Conservation (phyloP, 2,888 invertebrate genomes). For the Stegana nigrithorax region DNA sequence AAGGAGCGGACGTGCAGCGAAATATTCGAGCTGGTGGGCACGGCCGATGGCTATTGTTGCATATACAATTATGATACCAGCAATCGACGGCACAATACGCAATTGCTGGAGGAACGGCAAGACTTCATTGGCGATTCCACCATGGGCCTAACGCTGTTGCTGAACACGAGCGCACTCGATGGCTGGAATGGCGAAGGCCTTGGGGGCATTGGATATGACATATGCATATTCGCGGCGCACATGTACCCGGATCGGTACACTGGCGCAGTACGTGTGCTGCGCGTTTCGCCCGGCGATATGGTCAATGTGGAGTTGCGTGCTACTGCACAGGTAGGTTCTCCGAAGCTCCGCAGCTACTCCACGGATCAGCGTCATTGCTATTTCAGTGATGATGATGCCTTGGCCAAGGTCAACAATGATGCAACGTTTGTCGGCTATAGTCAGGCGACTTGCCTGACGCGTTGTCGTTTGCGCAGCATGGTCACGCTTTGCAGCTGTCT, state of each 20-base stretch:
- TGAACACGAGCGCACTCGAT: constrained; percentile 52
- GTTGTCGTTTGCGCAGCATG: constrained; percentile 44
- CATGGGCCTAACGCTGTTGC: constrained; percentile 40
- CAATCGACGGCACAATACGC: too few species aligned
- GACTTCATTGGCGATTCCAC: too few species aligned
- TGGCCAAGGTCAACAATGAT: constrained; percentile 20
- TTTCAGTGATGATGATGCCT: constrained; percentile 45
- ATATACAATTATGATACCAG: constrained; percentile 44
- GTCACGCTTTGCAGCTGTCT: constrained; percentile 51
- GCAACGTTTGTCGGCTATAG: constrained; percentile 36
- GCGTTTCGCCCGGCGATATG: constrained; percentile 40
- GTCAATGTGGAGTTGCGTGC: constrained; percentile 36
- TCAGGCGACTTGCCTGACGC: constrained; percentile 46
- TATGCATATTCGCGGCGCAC: constrained; percentile 47
- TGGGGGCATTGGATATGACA: constrained; percentile 40
- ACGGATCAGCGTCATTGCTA: constrained; percentile 48
- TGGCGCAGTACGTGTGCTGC: too few species aligned
- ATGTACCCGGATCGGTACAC: constrained; percentile 38
- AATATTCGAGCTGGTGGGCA: constrained; percentile 40
- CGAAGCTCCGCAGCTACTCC: constrained; percentile 36
- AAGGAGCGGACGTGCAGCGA: constrained; percentile 37
- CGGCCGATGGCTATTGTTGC: constrained; percentile 51
- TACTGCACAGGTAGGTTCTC: constrained; percentile 34
- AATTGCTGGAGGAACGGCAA: too few species aligned
- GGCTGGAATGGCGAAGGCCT: constrained; percentile 39